Evolutionary conservation across 2,113 vertebrate genomes (phyloP).

Genomic region (Esox niger): DNA sequence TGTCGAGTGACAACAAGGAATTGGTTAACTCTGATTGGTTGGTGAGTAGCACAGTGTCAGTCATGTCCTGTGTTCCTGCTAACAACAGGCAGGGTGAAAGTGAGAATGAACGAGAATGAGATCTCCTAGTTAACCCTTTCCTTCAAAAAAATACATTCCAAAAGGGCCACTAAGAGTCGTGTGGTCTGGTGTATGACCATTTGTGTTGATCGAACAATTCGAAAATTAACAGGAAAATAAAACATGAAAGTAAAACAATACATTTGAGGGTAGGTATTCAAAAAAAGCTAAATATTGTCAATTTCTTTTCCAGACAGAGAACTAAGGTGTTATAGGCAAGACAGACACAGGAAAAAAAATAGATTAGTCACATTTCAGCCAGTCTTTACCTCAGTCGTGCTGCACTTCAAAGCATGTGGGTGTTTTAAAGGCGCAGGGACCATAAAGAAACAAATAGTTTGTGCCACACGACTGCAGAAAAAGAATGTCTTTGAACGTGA

Average conservation of each 20-base stretch:
- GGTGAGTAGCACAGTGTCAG: background rate
- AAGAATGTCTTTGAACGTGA: slow-evolving; percentile 23
- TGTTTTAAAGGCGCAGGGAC: too few species aligned
- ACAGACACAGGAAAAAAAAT: slow-evolving; percentile 50
- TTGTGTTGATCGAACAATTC: slow-evolving; percentile 29
- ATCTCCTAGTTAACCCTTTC: slow-evolving; percentile 52
- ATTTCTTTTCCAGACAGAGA: slow-evolving; percentile 50
- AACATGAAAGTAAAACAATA: slow-evolving; percentile 9
- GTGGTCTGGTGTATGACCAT: slow-evolving; percentile 54
- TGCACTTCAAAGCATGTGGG: too few species aligned
- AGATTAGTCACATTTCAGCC: too few species aligned
- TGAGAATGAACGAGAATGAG: slow-evolving; percentile 43
- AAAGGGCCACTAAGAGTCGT: slow-evolving; percentile 58
- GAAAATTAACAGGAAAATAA: slow-evolving; percentile 6
- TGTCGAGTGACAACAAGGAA: background rate
- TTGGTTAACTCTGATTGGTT: background rate
- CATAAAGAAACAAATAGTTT: too few species aligned
- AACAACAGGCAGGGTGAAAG: background rate
- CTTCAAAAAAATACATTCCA: slow-evolving; percentile 74
- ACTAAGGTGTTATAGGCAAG: slow-evolving; percentile 52
- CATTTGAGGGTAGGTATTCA: slow-evolving; percentile 46
- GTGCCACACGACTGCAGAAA: too few species aligned
- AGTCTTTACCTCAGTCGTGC: too few species aligned
- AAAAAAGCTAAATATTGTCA: slow-evolving; percentile 23
- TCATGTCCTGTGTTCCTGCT: background rate